Conservation (phyloP, 2,113 vertebrate genomes). For the Xenopus laevis region DNA sequence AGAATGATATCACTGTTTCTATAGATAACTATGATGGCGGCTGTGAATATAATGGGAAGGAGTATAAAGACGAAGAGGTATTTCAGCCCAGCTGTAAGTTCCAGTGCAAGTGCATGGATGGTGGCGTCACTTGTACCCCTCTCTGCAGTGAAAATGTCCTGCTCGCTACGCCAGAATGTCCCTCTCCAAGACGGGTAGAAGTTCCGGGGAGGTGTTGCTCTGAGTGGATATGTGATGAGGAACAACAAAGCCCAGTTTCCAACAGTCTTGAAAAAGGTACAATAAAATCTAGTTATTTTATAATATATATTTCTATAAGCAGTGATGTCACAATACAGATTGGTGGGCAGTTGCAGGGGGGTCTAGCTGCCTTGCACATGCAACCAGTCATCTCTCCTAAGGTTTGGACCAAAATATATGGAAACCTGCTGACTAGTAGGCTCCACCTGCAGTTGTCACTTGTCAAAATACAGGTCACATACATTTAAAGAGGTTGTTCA, state of each 20-base stretch:
- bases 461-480: too few relatives aligned
- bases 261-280: constrained; percentile 10
- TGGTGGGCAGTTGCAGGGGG: too few relatives aligned
- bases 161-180: constrained; percentile 80
- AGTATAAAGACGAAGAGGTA: constrained; percentile 78
- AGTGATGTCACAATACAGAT: too few relatives aligned
- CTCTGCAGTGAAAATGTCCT: constrained; percentile 70
- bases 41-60: constrained; percentile 79
- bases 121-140: constrained; percentile 78
- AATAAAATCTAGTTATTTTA: too few relatives aligned
- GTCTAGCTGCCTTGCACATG: too few relatives aligned
- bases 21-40: constrained; percentile 72
- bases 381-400: too few relatives aligned
- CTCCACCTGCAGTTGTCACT: too few relatives aligned
- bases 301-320: too few relatives aligned
- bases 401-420: too few relatives aligned
- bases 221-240: constrained; percentile 83
- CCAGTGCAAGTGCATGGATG: constrained; percentile 75
- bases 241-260: constrained; percentile 55
- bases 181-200: constrained; percentile 68
- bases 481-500: too few relatives aligned
- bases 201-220: constrained; percentile 85
- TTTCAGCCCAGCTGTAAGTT: constrained; percentile 85
- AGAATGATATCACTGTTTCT: not conserved
- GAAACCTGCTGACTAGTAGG: too few relatives aligned